Conservation (phyloP, 2,113 vertebrate species). For the Megaptera novaeangliae region DNA sequence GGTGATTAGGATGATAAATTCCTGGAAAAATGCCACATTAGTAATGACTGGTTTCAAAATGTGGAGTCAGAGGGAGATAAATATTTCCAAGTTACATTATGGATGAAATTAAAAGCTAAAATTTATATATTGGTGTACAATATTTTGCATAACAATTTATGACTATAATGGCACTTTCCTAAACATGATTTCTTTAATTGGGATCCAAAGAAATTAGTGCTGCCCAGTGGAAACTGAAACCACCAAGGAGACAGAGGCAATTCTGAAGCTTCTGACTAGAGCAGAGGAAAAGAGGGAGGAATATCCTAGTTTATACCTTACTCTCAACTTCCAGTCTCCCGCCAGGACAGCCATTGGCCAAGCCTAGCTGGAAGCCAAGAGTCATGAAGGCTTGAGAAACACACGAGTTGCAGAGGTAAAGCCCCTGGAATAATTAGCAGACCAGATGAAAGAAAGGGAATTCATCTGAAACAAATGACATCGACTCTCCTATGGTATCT, state of each 20-base stretch:
- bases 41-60: background rate
- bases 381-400: background rate
- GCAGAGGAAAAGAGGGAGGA: background rate
- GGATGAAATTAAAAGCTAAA: background rate
- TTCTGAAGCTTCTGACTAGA: background rate
- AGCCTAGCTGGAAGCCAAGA: background rate
- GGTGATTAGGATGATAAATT: background rate
- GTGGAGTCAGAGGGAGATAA: background rate
- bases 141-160: background rate
- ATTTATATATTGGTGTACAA: background rate
- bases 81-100: background rate
- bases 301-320: rapidly evolving
- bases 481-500: rapidly evolving
- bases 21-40: background rate
- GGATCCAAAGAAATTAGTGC: background rate
- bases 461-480: background rate
- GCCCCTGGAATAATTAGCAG: background rate
- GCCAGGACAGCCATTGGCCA: rapidly evolving
- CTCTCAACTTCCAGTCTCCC: background rate
- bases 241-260: background rate
- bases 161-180: background rate
- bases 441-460: background rate
- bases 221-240: background rate
- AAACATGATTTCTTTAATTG: background rate
- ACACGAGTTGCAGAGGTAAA: background rate